Evolutionary conservation across 2,113 vertebrate genomes (phyloP), one percentile per base, ranked within the genome.

Genomic region (Equus przewalskii): DNA sequence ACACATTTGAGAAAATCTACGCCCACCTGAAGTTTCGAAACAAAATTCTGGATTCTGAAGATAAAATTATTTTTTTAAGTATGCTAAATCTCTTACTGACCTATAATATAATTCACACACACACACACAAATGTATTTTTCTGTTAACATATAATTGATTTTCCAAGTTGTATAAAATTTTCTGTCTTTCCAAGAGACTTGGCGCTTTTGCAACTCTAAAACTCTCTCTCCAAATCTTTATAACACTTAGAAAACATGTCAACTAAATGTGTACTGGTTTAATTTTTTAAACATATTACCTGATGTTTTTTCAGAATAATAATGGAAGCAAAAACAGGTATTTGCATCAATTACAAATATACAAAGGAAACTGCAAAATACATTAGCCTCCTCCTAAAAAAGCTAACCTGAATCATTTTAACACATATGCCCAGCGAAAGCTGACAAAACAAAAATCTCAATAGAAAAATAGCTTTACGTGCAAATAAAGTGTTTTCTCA

Each of bases 21-120:
- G 62, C 56, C 83, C 88, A 92, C 70, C 51, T 89, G 18, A 97
- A 97, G 91, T 97, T 97, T 88, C 89, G 54, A 90, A 95, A 97
- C 36, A 97, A 80, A 86, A 21, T 24, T 88, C 69, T 60, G 7
- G 22, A 75, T 92, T 97, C 7, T 51, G 91, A 95, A 96, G 85
- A 91, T 54, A 80, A 60, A 96, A 96, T 82, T 96, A 79, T 72
- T 94, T 62, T 97, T 90, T 58, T 94, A 94, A 72, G 90, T 97
- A 92, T 83, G 94, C 73, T 93, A 93, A 81, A 91, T 97, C 69
- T 92, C 83, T 97, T 93, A 75, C 60, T 87, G 89, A 73, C 54
- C 60, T 67, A 94, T 7, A 76, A 64, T 73, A 58, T 41, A 81
- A 33, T 70, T 83, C 65, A 70, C 2, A 64, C 26, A 82, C 8